Evolutionary conservation across 2,888 invertebrate species (phyloP).

Genomic region (Hyposoter didymator): DNA sequence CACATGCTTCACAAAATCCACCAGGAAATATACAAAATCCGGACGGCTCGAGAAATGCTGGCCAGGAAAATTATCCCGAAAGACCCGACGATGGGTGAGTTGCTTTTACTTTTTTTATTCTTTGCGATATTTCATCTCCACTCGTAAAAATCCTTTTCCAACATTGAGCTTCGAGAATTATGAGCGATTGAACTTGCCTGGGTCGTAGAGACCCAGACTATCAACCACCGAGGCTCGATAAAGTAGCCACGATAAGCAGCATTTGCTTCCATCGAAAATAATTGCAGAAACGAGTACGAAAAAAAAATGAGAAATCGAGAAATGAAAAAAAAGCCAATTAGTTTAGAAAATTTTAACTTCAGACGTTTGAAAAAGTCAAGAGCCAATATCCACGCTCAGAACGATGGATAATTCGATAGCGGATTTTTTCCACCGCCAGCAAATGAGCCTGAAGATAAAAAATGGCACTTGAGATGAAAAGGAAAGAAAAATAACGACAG

Average conservation of each 20-base stretch:
- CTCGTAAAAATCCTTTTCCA: not conserved
- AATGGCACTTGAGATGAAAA: not conserved
- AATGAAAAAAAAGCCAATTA: not conserved
- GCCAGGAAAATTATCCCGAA: slow-evolving; percentile 73
- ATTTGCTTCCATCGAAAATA: too few relatives aligned
- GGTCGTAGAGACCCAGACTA: not conserved
- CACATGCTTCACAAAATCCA: slow-evolving; percentile 49
- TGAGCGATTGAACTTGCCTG: not conserved
- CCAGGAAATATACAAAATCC: slow-evolving; percentile 15
- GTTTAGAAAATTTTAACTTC: not conserved
- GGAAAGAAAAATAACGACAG: not conserved
- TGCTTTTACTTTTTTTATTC: slow-evolving; percentile 16
- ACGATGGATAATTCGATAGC: not conserved
- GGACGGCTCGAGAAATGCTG: slow-evolving; percentile 27
- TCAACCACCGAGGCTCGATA: not conserved
- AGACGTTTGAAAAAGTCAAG: not conserved
- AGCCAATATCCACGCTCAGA: not conserved
- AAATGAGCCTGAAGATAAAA: not conserved
- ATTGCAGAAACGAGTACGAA: too few relatives aligned
- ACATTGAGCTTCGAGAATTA: not conserved
- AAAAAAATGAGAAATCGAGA: not conserved
- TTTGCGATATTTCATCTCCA: not conserved
- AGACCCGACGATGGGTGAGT: slow-evolving; percentile 77
- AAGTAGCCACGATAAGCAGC: too few relatives aligned
- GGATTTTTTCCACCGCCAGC: not conserved